Percentiles rank a stretch among this genome's conserved stretches.
Evolutionary conservation across 2,797 vertebrate species (phyloP).

Genomic region (Cirrhinus molitorella): DNA sequence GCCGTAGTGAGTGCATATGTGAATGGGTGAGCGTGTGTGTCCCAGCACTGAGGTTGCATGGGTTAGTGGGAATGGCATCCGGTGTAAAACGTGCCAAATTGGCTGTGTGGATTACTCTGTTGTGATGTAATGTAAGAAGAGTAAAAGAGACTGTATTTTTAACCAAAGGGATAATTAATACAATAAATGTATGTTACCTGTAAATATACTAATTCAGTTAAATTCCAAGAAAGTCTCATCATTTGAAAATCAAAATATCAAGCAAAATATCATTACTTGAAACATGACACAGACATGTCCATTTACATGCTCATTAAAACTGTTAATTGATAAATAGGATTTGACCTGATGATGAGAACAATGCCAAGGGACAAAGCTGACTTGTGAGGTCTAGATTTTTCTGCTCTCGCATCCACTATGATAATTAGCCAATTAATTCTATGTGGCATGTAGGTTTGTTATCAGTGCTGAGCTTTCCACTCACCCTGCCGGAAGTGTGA

Average conservation of each 20-base stretch:
- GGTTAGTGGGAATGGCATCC: no score
- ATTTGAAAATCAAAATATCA: no score
- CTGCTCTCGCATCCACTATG: slow-evolving; percentile 42
- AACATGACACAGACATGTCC: background rate
- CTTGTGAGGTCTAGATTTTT: slow-evolving; percentile 50
- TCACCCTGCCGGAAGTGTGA: slow-evolving; percentile 46
- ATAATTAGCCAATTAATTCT: slow-evolving; percentile 70
- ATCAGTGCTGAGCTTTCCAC: slow-evolving; percentile 43
- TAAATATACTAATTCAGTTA: background rate
- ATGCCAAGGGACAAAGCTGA: slow-evolving; percentile 39
- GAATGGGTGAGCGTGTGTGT: no score
- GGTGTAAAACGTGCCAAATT: no score
- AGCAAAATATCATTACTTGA: background rate
- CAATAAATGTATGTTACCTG: background rate
- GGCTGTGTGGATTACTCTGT: no score
- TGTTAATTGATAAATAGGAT: slow-evolving; percentile 61
- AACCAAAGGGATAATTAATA: background rate
- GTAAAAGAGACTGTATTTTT: background rate
- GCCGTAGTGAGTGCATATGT: no score
- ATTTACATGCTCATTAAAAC: slow-evolving; percentile 57
- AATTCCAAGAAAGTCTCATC: background rate
- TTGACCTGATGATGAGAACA: slow-evolving; percentile 47
- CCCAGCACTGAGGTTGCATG: no score
- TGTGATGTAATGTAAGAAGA: no score
- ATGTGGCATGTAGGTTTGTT: slow-evolving; percentile 62